These are phyloP conservation scores for Sebastolobus altivelis DNA, from an alignment of 2,797 vertebrate genomes.

Conservation along the genomic window DNA sequence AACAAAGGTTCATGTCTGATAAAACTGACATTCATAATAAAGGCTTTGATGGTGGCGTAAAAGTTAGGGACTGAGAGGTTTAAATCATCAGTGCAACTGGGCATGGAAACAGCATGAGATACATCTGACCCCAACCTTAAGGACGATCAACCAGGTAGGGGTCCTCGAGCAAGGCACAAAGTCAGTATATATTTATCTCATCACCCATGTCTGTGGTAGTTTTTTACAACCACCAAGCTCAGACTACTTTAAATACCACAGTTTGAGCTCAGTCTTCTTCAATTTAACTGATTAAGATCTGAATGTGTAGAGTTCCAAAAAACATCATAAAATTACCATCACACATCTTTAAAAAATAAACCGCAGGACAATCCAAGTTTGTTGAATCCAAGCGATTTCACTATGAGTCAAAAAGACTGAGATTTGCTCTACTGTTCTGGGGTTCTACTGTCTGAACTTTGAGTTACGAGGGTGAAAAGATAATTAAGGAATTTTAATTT, in stretches of 20 bases:
- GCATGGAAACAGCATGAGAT: background rate
- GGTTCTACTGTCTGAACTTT: background rate
- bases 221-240: slow-evolving; percentile 14
- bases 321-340: background rate
- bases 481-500: background rate
- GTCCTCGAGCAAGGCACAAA: background rate
- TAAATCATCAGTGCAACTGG: slow-evolving; percentile 6
- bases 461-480: background rate
- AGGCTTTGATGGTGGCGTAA: background rate
- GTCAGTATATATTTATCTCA: slow-evolving; percentile 12
- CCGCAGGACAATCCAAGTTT: background rate
- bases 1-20: slow-evolving; percentile 46
- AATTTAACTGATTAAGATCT: slow-evolving; percentile 25
- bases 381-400: background rate
- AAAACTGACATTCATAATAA: slow-evolving; percentile 15
- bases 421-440: background rate
- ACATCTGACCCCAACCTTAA: background rate
- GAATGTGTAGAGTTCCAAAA: slow-evolving; percentile 11
- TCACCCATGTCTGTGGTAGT: background rate
- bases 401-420: background rate
- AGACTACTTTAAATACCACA: slow-evolving; percentile 21
- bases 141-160: background rate
- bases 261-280: background rate
- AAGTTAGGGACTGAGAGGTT: background rate
- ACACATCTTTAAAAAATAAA: slow-evolving; percentile 9